Base-by-base conservation (phyloP, 2,888 invertebrate species). In the Craniophora ligustri region DNA sequence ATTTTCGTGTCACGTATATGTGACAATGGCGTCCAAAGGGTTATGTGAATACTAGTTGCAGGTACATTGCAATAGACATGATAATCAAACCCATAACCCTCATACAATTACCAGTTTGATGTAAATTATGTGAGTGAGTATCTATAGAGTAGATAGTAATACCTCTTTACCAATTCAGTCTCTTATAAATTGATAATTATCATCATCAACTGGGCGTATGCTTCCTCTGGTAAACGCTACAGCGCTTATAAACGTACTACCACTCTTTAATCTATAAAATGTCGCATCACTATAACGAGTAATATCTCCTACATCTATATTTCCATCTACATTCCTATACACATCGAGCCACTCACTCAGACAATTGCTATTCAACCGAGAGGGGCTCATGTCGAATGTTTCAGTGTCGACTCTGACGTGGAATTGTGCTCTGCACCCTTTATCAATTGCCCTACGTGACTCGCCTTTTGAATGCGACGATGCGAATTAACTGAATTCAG, bases 381-480 rank as follows among this genome's bases (percentile, higher is more conserved):
- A 46, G 45, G 32, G 23, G 50, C 51, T 71, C 57, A 58, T 66
- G 72, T 70, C 53, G 50, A 68, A 68, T 58, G 70, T 73, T 69
- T 56, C 69, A 56, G 34, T 50, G 70, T 62, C 62, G 34, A 67
- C 54, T 50, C 61, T 46, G 48, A 40, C 67, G 50, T 39, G 41
- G 36, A 46, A 57, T 36, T 65, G 48, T 44, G 35, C 28, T 38
- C 40, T 51, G 64, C 47, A 48, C 65, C 60, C 69, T 64, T 64
- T 72, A 75, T 72, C 73, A 72, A 72, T 72, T 50, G 59, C 30
- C 13, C 23, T 55, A 72, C 75, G 75, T 72, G 75, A 72, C 64
- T 64, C 16, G 71, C 51, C 42, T 75, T 36, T 53, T 35, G 36
- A 47, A 60, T 53, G 54, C 54, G 47, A 65, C 56, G 41, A 55